Evolutionary conservation across 2,797 vertebrate species (phyloP).

Genomic region (Melanotaenia boesemani): DNA sequence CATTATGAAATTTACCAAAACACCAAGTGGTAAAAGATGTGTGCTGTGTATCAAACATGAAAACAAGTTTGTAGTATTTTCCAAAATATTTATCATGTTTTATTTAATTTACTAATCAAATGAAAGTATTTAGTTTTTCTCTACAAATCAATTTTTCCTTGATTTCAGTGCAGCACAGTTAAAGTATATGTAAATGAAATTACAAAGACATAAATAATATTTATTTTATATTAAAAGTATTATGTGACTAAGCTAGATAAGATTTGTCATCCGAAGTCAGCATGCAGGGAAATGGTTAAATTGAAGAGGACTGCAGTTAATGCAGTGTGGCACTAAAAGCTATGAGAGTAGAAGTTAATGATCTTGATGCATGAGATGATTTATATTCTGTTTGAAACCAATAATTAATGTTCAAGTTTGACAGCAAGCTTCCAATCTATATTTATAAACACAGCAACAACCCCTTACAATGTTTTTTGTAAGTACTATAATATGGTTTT

Average conservation of each 20-base stretch:
- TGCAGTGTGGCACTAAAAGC: background rate
- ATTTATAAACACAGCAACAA: background rate
- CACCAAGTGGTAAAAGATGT: conserved; percentile 46
- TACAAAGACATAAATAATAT: background rate
- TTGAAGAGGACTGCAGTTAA: conserved; percentile 1
- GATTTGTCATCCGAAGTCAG: background rate
- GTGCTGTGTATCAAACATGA: conserved; percentile 26
- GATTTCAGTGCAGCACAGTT: background rate
- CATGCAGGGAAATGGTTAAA: background rate
- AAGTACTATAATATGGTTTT: background rate
- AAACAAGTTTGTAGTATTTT: conserved; percentile 10
- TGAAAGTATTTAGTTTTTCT: background rate
- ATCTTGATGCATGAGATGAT: conserved; percentile 17
- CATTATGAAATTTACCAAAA: conserved; percentile 48
- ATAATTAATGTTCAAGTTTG: background rate
- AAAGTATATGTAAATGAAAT: background rate
- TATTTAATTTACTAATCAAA: conserved; percentile 32
- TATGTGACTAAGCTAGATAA: background rate
- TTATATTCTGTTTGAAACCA: conserved; percentile 1
- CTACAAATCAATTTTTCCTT: conserved; percentile 14
- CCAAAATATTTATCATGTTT: background rate
- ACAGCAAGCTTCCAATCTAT: background rate
- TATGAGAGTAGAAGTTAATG: background rate
- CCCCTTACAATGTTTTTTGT: too few species aligned
- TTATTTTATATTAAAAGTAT: conserved; percentile 10